Conservation (phyloP, 37 sponge, comb jelly and placozoan genomes). For the Hormiphora californensis region DNA sequence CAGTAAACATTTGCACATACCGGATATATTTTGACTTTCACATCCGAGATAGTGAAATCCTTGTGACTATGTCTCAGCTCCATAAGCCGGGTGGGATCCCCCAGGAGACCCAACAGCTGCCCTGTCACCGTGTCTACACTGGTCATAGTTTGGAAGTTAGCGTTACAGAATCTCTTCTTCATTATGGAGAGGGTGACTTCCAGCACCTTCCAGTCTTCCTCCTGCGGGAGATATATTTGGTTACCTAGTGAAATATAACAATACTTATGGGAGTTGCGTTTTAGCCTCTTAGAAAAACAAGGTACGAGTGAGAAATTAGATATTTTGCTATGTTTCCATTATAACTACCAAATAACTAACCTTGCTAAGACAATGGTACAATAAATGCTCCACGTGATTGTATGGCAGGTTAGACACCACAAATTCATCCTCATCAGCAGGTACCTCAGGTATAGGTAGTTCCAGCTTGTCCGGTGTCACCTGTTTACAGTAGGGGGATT, state of each 20-base stretch:
- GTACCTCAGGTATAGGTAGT: not conserved
- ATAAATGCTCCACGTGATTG: slow-evolving; percentile 1
- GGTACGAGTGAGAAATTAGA: too few relatives aligned
- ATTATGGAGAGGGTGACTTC: slow-evolving; percentile 26
- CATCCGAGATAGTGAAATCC: not conserved
- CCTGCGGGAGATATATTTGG: not conserved
- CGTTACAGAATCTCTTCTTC: slow-evolving; percentile 42
- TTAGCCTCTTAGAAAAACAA: too few relatives aligned
- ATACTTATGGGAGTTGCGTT: too few relatives aligned
- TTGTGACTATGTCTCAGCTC: slow-evolving; percentile 15
- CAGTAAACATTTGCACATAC: not conserved
- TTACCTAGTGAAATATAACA: not conserved
- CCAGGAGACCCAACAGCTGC: slow-evolving; percentile 30
- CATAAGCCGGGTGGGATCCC: not conserved
- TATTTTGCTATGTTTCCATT: not conserved
- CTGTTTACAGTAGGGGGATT: too few relatives aligned
- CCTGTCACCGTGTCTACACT: not conserved
- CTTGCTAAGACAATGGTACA: slow-evolving; percentile 34
- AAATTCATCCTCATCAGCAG: not conserved
- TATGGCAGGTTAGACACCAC: not conserved
- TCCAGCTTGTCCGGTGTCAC: slow-evolving; percentile 4
- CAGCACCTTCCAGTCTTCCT: slow-evolving; percentile 43
- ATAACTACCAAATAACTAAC: not conserved
- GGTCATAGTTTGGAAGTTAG: slow-evolving; percentile 28
- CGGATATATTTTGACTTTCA: not conserved